Conservation (phyloP, 2,888 invertebrate genomes). For the Cephus runcator region DNA sequence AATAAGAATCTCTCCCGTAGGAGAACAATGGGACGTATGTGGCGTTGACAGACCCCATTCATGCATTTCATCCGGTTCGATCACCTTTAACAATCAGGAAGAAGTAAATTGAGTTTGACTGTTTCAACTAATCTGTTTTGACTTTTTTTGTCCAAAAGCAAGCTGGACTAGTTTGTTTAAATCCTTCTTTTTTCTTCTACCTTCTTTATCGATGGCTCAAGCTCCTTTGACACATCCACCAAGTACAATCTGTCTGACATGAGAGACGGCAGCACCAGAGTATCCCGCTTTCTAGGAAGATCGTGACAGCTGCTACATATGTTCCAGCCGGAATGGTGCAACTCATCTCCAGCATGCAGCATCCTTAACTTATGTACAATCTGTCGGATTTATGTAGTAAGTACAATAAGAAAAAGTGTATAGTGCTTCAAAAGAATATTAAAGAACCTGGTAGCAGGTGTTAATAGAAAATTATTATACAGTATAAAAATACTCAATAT, state of each 20-base stretch:
- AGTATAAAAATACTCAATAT: neutral
- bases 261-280: conserved; percentile 84
- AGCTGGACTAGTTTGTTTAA: neutral
- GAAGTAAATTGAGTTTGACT: neutral
- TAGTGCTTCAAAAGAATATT: neutral
- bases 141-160: neutral
- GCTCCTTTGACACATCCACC: conserved; percentile 80
- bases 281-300: conserved; percentile 72
- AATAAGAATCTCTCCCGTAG: conserved; percentile 93
- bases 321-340: conserved; percentile 98
- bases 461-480: neutral
- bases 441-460: neutral
- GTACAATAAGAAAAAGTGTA: neutral
- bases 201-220: conserved; percentile 79
- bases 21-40: conserved; percentile 94
- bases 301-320: conserved; percentile 92
- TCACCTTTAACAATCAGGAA: conserved; percentile 68
- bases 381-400: conserved; percentile 65
- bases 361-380: conserved; percentile 88
- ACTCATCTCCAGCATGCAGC: conserved; percentile 82
- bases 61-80: conserved; percentile 84
- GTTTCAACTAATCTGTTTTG: neutral
- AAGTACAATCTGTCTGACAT: conserved; percentile 86
- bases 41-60: conserved; percentile 83
- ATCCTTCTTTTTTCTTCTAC: conserved; percentile 61